Evolutionary conservation across 2,888 invertebrate genomes (phyloP).

Genomic region (Synergus itoensis): DNA sequence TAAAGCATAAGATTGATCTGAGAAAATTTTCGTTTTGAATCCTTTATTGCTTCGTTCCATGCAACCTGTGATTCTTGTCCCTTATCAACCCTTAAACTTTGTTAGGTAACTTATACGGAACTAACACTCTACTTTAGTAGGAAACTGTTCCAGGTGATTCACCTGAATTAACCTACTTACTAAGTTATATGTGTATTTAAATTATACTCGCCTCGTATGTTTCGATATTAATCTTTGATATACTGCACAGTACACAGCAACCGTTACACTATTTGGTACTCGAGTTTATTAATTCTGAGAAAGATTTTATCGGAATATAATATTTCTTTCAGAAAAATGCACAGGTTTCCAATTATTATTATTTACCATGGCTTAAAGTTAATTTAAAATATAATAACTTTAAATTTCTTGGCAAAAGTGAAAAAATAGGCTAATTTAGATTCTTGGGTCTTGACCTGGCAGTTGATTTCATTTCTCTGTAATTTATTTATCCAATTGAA

Average conservation of each 20-base stretch:
- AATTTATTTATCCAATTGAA: background rate
- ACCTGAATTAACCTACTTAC: slow-evolving; percentile 6
- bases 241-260: background rate
- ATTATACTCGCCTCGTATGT: background rate
- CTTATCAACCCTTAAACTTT: slow-evolving; percentile 54
- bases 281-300: slow-evolving; percentile 2
- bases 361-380: background rate
- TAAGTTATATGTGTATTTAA: slow-evolving; percentile 16
- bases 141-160: slow-evolving; percentile 12
- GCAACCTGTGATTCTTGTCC: slow-evolving; percentile 54
- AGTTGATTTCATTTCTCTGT: background rate
- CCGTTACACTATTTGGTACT: background rate
- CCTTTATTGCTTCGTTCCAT: slow-evolving; percentile 53
- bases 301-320: background rate
- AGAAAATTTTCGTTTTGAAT: slow-evolving; percentile 7
- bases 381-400: background rate
- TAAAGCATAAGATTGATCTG: slow-evolving; percentile 8
- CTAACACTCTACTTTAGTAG: slow-evolving; percentile 15
- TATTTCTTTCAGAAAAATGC: background rate
- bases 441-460: background rate
- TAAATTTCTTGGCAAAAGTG: background rate
- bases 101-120: slow-evolving; percentile 21
- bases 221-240: slow-evolving; percentile 10
- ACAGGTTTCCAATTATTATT: background rate
- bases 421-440: background rate